These are phyloP conservation scores for Sogatella furcifera DNA, from an alignment of 1,140 invertebrate species.

Conservation along the genomic window DNA sequence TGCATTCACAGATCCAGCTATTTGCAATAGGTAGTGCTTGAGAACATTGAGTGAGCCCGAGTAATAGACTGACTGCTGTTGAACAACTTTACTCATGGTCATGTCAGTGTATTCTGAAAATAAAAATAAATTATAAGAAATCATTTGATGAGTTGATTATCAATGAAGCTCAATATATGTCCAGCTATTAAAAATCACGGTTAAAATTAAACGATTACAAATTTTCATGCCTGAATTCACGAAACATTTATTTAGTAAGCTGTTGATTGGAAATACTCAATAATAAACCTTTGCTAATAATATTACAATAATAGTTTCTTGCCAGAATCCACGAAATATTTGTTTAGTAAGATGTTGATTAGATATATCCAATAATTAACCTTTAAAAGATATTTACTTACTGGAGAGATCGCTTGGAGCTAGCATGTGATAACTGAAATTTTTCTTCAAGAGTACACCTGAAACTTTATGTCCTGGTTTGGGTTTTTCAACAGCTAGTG, in stretches of 20 bases:
- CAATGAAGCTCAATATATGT: constrained; percentile 6
- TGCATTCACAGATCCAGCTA: constrained; percentile 70
- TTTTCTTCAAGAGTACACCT: constrained; percentile 91
- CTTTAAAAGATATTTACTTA: constrained; percentile 33
- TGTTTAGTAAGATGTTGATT: not conserved
- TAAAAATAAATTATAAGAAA: constrained; percentile 8
- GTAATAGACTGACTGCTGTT: constrained; percentile 82
- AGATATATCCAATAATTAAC: no score
- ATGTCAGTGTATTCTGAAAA: constrained; percentile 88
- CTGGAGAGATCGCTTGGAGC: constrained; percentile 82
- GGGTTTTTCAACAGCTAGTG: constrained; percentile 72
- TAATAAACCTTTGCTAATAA: no score
- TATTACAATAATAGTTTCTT: no score
- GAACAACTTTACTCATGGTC: constrained; percentile 82
- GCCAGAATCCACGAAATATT: no score
- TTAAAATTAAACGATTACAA: no score
- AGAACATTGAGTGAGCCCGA: constrained; percentile 64
- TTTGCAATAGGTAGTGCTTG: constrained; percentile 70
- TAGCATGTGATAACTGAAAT: constrained; percentile 96
- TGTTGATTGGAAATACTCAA: no score
- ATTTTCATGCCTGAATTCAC: no score
- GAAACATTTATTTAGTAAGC: constrained; percentile 1
- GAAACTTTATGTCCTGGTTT: constrained; percentile 69
- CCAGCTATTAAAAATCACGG: no score
- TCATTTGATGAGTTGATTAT: constrained; percentile 7